Evolutionary conservation across 2,888 invertebrate species (phyloP), one percentile per base, ranked within the genome.

Genomic region (Lepidochrysops patricia): DNA sequence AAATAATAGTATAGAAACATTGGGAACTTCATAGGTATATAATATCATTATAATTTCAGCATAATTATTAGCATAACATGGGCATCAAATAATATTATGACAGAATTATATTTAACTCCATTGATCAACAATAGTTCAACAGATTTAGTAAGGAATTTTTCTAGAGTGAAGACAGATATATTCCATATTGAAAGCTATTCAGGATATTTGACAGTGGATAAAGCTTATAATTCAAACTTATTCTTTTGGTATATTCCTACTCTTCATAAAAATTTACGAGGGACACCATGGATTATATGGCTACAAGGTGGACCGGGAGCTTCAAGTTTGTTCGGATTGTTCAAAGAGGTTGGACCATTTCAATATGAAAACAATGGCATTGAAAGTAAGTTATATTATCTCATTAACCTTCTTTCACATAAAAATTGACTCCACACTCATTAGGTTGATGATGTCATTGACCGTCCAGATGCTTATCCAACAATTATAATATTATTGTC

Each of bases 171-270:
- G 26, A 68, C 79, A 0, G 65, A 76, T 62, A 60, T 79, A 62
- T 79, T 87, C 61, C 69, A 80, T 9, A 71, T 86, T 2, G 76
- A 81, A 57, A 91, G 91, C 66, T 84, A 90, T 67, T 77, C 91
- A 2, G 90, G 89, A 0, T 90, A 80, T 70, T 70, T 90, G 35
- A 96, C 95, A 0, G 95, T 96, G 0, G 92, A 96, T 72, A 91
- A 94, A 74, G 76, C 84, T 7, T 91, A 89, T 70, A 91, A 93
- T 72, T 94, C 95, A 0, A 95, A 96, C 75, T 79, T 94, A 69
- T 96, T 95, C 85, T 96, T 96, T 82, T 96, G 96, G 96, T 96
- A 94, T 72, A 94, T 96, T 73, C 95, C 95, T 0, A 78, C 76
- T n/a, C 66, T 66, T n/a, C 69, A 69, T 43, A 82, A 80, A 65